Evolutionary conservation across 2,888 invertebrate species (phyloP).

Genomic region (Pemphredon lugubris): DNA sequence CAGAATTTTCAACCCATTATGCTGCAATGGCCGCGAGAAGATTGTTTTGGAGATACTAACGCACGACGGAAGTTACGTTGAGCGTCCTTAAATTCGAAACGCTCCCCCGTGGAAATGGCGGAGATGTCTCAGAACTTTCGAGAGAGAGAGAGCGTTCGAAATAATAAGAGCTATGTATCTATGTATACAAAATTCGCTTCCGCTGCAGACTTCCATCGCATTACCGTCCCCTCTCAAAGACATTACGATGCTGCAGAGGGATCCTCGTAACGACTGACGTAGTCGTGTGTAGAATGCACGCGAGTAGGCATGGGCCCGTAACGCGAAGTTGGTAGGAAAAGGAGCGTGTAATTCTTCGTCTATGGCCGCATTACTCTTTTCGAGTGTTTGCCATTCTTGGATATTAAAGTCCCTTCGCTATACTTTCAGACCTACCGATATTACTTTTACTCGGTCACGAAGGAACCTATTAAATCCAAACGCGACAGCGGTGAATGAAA

Average conservation of each 20-base stretch:
- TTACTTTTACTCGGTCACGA: too few relatives aligned
- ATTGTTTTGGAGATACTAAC: not conserved
- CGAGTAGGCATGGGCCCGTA: not conserved
- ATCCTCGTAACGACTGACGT: constrained; percentile 6
- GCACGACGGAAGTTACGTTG: constrained; percentile 16
- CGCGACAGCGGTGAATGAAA: too few relatives aligned
- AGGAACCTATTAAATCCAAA: too few relatives aligned
- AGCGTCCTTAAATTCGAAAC: constrained; percentile 22
- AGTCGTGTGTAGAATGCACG: not conserved
- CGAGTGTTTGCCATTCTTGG: constrained; percentile 1
- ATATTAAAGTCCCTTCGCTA: not conserved
- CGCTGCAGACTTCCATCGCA: not conserved
- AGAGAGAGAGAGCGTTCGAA: constrained; percentile 18
- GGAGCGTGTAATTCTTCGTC: not conserved
- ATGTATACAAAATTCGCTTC: constrained; percentile 16
- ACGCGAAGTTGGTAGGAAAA: not conserved
- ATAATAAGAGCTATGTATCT: too few relatives aligned
- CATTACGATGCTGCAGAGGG: constrained; percentile 11
- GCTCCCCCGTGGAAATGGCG: constrained; percentile 8
- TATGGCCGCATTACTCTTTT: not conserved
- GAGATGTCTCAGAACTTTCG: constrained; percentile 8
- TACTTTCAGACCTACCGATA: not conserved
- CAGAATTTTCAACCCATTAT: constrained; percentile 22
- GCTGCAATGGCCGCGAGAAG: constrained; percentile 17
- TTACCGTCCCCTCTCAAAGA: constrained; percentile 10